Evolutionary conservation across 2,888 invertebrate species (phyloP), one percentile per base, ranked within the genome.

Genomic region (Gortyna flavago): DNA sequence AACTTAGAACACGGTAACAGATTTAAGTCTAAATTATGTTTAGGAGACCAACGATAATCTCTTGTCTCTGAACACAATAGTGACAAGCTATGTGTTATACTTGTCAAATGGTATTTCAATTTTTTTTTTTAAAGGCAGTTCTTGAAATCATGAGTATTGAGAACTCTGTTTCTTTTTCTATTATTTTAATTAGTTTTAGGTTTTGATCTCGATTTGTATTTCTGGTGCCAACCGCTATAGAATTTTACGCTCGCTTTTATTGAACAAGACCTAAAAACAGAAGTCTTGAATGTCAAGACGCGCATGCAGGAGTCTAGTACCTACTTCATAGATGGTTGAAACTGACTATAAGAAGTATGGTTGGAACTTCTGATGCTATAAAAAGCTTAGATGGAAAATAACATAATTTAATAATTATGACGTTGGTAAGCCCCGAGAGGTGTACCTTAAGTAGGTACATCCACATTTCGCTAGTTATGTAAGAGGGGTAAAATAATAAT

Each of bases 1-100:
- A 88, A 92, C 87, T 90, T 92, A 91, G 92, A 86, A 79, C 87
- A 85, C 78, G 84, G 83, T 79, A 83, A 87, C 87, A 85, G 86
- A 89, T 85, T 86, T 86, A 88, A 81, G 83, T 86, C 86, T 80
- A 84, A 86, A 85, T 83, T 72, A 84, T 85, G 79, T 84, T 81
- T 87, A 81, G 72, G 29, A 77, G 83, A 80, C 81, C 81, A 81
- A 74, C 72, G 70, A 83, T 87, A 83, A 87, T 85, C 85, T 74
- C 75, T 66, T 80, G 79, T 87, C 84, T 64, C 61, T 71, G 78
- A 41, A 62, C 29, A 68, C 71, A 69, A 88, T 86, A n/a, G n/a
- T 88, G 80, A 78, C 79, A 79, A 73, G 48, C 77, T 74, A 78
- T 85, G 65, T 69, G 71, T 76, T 85, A 71, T 48, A 72, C 38